phyloP scores from a whole-genome alignment of 2,888 invertebrate genomes.

The Rhodophaea formosa region DNA sequence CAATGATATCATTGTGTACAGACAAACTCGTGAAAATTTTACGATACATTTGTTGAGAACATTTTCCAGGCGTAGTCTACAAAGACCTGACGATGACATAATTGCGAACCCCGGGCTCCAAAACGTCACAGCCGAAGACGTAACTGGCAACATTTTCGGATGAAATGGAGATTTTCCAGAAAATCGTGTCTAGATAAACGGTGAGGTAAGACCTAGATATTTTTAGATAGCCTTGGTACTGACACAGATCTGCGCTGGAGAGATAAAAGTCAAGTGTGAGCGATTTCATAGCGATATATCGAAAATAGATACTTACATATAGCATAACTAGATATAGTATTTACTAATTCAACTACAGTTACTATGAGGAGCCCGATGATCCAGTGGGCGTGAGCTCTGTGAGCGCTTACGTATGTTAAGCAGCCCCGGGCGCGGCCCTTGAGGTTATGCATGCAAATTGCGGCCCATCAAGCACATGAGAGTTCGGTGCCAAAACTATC shows the following conservation, averaged over 20 bases:
- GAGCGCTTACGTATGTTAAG: too few relatives aligned
- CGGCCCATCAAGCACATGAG: too few relatives aligned
- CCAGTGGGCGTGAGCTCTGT: too few relatives aligned
- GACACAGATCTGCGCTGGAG: neutral
- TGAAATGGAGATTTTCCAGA: neutral
- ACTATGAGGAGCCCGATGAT: too few relatives aligned
- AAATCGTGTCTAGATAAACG: neutral
- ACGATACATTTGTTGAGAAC: neutral
- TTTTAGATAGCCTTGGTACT: neutral
- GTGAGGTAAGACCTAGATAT: neutral
- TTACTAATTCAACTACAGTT: neutral
- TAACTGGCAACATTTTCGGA: too few relatives aligned
- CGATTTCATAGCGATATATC: neutral
- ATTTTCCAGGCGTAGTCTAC: too few relatives aligned
- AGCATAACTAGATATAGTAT: neutral
- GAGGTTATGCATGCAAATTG: too few relatives aligned
- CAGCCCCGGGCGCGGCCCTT: too few relatives aligned
- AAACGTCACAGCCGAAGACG: too few relatives aligned
- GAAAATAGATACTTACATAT: neutral
- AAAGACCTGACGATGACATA: too few relatives aligned
- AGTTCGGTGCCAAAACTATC: too few relatives aligned
- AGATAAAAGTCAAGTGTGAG: neutral
- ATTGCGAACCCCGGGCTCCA: too few relatives aligned
- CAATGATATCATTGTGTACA: neutral
- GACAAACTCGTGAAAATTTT: neutral